A percentile compares a stretch with the other conserved stretches of the same genome.
These are phyloP conservation scores for Coregonus suidteri DNA, from an alignment of 2,797 vertebrate genomes.

Conservation along the genomic window DNA sequence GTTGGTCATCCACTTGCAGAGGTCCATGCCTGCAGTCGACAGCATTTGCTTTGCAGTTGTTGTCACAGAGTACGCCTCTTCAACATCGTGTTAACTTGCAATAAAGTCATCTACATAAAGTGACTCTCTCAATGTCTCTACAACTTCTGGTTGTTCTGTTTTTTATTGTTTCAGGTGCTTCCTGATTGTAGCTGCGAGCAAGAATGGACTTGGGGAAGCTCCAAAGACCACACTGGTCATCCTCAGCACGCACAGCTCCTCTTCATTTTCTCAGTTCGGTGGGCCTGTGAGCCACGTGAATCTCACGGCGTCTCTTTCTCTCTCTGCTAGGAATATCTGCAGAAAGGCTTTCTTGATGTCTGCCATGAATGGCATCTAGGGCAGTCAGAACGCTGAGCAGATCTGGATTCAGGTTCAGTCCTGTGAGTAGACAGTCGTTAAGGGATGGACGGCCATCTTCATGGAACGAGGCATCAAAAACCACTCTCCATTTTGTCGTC, in stretches of 20 bases:
- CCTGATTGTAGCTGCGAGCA: constrained; percentile 28
- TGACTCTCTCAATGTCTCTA: neutral
- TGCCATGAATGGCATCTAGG: constrained; percentile 29
- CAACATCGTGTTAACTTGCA: constrained; percentile 3
- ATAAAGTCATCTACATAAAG: constrained; percentile 33
- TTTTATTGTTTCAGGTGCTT: constrained; percentile 22
- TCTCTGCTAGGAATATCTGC: constrained; percentile 22
- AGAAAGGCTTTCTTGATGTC: constrained; percentile 26
- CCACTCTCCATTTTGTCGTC: constrained; percentile 26
- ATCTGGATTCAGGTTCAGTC: constrained; percentile 35
- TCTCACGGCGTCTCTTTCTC: constrained; percentile 5
- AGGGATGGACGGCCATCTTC: constrained; percentile 18
- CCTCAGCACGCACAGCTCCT: neutral
- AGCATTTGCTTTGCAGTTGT: constrained; percentile 12
- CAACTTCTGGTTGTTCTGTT: neutral
- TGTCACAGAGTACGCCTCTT: constrained; percentile 1
- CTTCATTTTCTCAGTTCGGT: neutral
- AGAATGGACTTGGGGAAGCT: constrained; percentile 20
- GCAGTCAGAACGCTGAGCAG: constrained; percentile 18
- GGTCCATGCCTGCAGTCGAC: constrained; percentile 24
- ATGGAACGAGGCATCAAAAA: constrained; percentile 30
- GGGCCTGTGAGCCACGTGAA: constrained; percentile 31
- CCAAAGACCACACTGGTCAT: constrained; percentile 35
- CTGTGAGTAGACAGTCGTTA: constrained; percentile 20
- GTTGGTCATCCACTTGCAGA: constrained; percentile 28